phyloP scores from a whole-genome alignment of 2,888 invertebrate genomes.

The Amphipyra tragopoginis region DNA sequence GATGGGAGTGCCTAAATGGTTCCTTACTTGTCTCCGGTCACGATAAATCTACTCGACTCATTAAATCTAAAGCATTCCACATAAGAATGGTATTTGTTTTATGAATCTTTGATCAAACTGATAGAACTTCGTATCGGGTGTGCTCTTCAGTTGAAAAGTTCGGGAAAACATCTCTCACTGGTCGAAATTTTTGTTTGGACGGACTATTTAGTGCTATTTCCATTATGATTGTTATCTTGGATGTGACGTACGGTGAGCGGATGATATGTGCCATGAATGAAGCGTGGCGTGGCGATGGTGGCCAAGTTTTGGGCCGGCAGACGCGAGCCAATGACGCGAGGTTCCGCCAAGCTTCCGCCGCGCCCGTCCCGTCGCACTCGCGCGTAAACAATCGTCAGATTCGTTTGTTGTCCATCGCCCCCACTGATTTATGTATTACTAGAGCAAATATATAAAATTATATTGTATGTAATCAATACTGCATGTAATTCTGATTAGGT shows the following conservation, averaged over 20 bases:
- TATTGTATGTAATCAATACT: conserved; percentile 18
- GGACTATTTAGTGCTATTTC: conserved; percentile 17
- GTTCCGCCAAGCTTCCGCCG: conserved; percentile 86
- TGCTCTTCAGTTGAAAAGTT: conserved; percentile 7
- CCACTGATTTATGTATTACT: conserved; percentile 48
- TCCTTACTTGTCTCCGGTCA: conserved; percentile 72
- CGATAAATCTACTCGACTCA: conserved; percentile 65
- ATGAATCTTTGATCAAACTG: conserved; percentile 18
- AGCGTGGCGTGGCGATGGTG: conserved; percentile 68
- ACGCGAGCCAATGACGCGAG: conserved; percentile 85
- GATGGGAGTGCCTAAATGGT: conserved; percentile 86
- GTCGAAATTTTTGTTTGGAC: conserved; percentile 7
- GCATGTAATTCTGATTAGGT: neutral
- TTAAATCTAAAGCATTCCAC: conserved; percentile 51
- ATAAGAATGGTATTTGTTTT: conserved; percentile 37
- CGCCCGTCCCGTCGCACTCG: conserved; percentile 74
- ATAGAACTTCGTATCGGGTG: conserved; percentile 5
- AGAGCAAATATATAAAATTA: conserved; percentile 34
- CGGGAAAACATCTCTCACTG: conserved; percentile 1
- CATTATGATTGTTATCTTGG: conserved; percentile 65
- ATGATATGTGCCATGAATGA: conserved; percentile 77
- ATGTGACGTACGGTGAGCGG: conserved; percentile 66
- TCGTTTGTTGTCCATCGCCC: conserved; percentile 72
- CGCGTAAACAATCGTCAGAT: conserved; percentile 85
- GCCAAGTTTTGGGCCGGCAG: conserved; percentile 77